Conservation (phyloP, 2,113 vertebrate genomes). For the Sylvia atricapilla region DNA sequence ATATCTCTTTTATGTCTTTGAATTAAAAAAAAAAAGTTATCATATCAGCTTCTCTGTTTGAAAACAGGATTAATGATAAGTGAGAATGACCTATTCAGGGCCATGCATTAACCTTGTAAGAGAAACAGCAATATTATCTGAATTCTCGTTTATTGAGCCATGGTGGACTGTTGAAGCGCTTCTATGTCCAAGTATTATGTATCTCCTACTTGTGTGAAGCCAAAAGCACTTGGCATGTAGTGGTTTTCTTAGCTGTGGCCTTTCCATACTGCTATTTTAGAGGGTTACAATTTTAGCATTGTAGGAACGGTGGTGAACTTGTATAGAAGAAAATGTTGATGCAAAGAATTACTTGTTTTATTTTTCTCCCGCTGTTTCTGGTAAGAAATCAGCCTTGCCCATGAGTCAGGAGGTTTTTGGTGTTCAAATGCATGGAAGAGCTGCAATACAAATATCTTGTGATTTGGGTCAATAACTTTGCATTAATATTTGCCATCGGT, state of each 20-base stretch:
- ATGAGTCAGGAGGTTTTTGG: slow-evolving; percentile 14
- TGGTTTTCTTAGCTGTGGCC: not conserved
- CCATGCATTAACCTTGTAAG: not conserved
- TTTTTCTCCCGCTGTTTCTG: not conserved
- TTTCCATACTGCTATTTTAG: not conserved
- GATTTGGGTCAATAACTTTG: slow-evolving; percentile 70
- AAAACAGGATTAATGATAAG: not conserved
- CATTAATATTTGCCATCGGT: slow-evolving; percentile 70
- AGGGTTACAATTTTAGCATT: not conserved
- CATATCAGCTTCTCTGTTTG: not conserved
- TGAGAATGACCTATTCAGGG: not conserved
- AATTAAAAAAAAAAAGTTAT: not conserved
- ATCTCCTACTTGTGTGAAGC: not conserved
- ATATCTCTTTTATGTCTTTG: not conserved
- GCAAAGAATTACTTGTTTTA: not conserved
- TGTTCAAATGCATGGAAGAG: slow-evolving; percentile 45
- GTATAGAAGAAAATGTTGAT: not conserved
- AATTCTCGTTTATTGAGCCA: not conserved
- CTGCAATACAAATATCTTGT: slow-evolving; percentile 59
- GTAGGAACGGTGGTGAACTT: not conserved
- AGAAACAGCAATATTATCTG: not conserved
- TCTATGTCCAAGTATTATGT: not conserved
- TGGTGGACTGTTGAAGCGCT: not conserved
- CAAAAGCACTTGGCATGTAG: not conserved
- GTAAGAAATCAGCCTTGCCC: not conserved